Evolutionary conservation across 2,888 invertebrate species (phyloP), one percentile per base, ranked within the genome.

Genomic region (Drosophila maculinotata): DNA sequence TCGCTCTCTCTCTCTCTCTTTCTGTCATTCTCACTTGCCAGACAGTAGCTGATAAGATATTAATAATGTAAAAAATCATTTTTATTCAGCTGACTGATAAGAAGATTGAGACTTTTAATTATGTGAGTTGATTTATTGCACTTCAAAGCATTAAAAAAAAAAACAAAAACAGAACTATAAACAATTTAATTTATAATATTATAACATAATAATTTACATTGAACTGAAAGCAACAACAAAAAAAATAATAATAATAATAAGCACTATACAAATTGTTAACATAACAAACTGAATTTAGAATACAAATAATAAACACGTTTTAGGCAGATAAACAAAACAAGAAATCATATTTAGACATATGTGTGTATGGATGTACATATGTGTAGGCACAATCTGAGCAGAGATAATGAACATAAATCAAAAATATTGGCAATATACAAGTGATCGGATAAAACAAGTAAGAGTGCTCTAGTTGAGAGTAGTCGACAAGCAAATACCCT

Each of bases 321-420:
- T 31, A 3, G 3, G 12, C 26, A 41, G n/a, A 66, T 44, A 23
- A 45, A 49, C 30, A 45, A 48, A 48, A 12, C 17, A 20, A 30
- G 12, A 45, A 28, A 56, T 20, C 25, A 36, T 9, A 25, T n/a
- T 30, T 17, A 7, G 7, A 36, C 8, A n/a, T n/a, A n/a, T n/a
- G n/a, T n/a, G n/a, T n/a, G n/a, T n/a, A n/a, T n/a, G 7, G 5
- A 30, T 1, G n/a, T 8, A 26, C n/a, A 6, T 1, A 33, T 39
- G 39, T 53, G 70, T 54, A 42, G 56, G 56, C 75, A 52, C 47
- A 36, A 49, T 41, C 47, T 48, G n/a, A 14, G 31, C 35, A 45
- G n/a, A 52, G 35, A 74, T 59, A 66, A 52, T 35, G 14, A 33
- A 20, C 59, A 79, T 71, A 79, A 79, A 79, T 71, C 64, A 80